Evolutionary conservation across 2,888 invertebrate species (phyloP), one percentile per base, ranked within the genome.

Genomic region (Cerastoderma edule): DNA sequence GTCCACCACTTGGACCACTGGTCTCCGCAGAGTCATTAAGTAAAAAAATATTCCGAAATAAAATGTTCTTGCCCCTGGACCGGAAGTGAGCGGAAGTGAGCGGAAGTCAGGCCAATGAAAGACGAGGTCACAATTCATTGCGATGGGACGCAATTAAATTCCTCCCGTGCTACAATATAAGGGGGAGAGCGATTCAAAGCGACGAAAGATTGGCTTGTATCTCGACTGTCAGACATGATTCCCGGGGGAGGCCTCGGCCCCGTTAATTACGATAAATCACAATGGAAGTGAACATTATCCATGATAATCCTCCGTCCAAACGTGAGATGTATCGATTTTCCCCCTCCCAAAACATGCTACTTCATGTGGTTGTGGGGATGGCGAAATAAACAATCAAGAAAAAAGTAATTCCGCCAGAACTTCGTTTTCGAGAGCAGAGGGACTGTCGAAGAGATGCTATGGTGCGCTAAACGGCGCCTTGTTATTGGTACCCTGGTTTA

Each of bases 191-290:
- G 19, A 19, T 56, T 57, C 57, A 57, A 57, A 57, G 57, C 32
- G 57, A 4, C 56, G 57, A 32, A 50, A 57, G 33, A 57, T 57
- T 57, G 57, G 57, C 32, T 57, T 57, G 57, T 57, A 57, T 33
- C 57, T 57, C 33, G 32, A 32, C 32, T 57, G 57, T 32, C 57
- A 57, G 57, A 13, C 19, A 4, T 33, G 16, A 32, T n/a, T 57
- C 57, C 57, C 28, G 33, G 57, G 57, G 57, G 64, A 44, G 44
- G 30, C 27, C 64, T 44, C 39, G 28, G 28, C 39, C 19, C 67
- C 67, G 56, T 39, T 67, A 56, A 67, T 67, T 56, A 67, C 56
- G 24, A 48, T 67, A 67, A 67, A 67, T 67, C 67, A 67, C 67
- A 56, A 67, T 67, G 48, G 56, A 27, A 33, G 67, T 44, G 67